These are phyloP conservation scores for Cyclargus thomasi DNA, from an alignment of 1,140 invertebrate genomes.

Conservation along the genomic window DNA sequence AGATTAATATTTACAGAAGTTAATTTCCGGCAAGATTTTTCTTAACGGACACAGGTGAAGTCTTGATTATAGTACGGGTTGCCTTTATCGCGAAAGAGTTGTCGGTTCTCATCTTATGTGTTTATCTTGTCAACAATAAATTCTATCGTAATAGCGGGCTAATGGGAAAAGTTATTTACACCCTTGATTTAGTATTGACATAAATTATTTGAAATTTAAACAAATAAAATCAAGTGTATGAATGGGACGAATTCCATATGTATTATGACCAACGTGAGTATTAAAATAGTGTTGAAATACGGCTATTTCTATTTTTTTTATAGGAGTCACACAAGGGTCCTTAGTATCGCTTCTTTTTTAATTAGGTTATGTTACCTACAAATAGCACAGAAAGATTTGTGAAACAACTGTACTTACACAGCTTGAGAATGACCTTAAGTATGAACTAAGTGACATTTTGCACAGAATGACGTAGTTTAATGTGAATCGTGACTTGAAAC, in stretches of 20 bases:
- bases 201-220: neutral
- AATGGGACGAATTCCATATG: neutral
- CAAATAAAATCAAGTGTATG: neutral
- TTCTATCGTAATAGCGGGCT: neutral
- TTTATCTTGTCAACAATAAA: slow-evolving; percentile 1
- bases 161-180: neutral
- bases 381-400: too few relatives aligned
- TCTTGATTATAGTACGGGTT: neutral
- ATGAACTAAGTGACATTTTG: too few relatives aligned
- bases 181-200: neutral
- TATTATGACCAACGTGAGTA: neutral
- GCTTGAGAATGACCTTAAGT: too few relatives aligned
- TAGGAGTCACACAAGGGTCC: too few relatives aligned
- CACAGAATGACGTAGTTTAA: too few relatives aligned
- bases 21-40: neutral
- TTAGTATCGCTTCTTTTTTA: too few relatives aligned
- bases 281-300: neutral
- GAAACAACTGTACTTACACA: too few relatives aligned
- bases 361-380: too few relatives aligned
- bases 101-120: neutral
- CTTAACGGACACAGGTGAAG: neutral
- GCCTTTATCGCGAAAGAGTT: neutral
- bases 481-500: too few relatives aligned
- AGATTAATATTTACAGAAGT: neutral
- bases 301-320: too few relatives aligned